Evolutionary conservation across 1,140 invertebrate species (phyloP), one percentile per base, ranked within the genome.

Genomic region (Penaeus vannamei): DNA sequence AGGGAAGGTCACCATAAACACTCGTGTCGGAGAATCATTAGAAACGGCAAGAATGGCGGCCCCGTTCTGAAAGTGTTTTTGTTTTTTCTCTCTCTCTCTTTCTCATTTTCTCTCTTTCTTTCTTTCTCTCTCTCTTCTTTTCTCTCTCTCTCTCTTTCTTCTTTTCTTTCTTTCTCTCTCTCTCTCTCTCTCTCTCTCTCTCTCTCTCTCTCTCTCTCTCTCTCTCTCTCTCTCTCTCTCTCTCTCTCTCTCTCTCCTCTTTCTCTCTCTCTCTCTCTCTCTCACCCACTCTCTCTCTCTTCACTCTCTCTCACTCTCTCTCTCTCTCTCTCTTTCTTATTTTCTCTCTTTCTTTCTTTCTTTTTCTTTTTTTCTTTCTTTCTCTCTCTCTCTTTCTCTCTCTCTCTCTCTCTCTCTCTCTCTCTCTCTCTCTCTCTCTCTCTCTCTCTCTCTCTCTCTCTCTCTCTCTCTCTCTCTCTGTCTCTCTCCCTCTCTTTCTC

Each of bases 291-390:
- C n/a, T n/a, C n/a, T n/a, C n/a, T n/a, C n/a, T n/a, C n/a, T n/a
- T n/a, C n/a, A n/a, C n/a, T 64, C 62, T 64, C 62, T 64, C 62
- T n/a, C 62, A 19, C 62, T 64, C 62, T 64, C 17, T 64, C 62
- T 64, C 62, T n/a, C 62, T 64, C 62, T 64, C 62, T 64, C 62
- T 64, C 62, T n/a, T 17, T 64, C 62, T 64, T 64, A 19, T n/a
- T 64, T n/a, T 64, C 62, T 64, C n/a, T 64, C 62, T 64, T 19
- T n/a, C 62, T 64, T n/a, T 64, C 62, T 64, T n/a, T 64, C 62
- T 64, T n/a, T 19, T n/a, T 64, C n/a, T n/a, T n/a, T 64, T n/a
- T 64, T n/a, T 64, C n/a, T 64, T n/a, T 64, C 62, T 64, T n/a
- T 64, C 62, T n/a, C 62, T 64, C 62, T 64, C 62, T n/a, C 62